phyloP scores from a whole-genome alignment of 1,140 invertebrate genomes.

The Bombus waltoni region DNA sequence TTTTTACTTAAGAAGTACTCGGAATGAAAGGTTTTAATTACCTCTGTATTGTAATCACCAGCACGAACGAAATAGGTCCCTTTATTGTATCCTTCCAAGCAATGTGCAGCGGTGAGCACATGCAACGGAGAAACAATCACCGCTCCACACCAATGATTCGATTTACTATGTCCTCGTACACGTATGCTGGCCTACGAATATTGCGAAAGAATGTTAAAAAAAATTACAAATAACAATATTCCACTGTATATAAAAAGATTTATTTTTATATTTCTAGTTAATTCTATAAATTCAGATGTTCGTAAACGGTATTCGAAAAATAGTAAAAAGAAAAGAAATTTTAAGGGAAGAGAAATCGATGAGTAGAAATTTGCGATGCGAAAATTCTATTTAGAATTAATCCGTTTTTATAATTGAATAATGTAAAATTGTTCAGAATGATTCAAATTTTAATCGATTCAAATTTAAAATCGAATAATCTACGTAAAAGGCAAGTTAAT shows the following conservation, averaged over 20 bases:
- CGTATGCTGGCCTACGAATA: slow-evolving; percentile 87
- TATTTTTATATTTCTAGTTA: too few relatives aligned
- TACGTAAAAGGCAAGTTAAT: too few relatives aligned
- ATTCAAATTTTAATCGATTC: too few relatives aligned
- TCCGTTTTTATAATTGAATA: neutral
- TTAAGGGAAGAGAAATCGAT: neutral
- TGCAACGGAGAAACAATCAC: slow-evolving; percentile 87
- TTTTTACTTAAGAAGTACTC: too few relatives aligned
- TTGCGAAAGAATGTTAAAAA: neutral
- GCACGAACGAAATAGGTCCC: slow-evolving; percentile 87
- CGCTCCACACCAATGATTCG: slow-evolving; percentile 90
- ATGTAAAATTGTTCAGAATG: too few relatives aligned
- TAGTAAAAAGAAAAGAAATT: too few relatives aligned
- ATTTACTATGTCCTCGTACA: slow-evolving; percentile 83
- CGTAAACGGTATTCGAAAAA: too few relatives aligned
- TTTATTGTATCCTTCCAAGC: slow-evolving; percentile 87
- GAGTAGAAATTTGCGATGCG: neutral
- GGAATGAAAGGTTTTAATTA: slow-evolving; percentile 62
- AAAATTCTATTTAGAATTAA: neutral
- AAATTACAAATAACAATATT: neutral
- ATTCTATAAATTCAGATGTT: too few relatives aligned
- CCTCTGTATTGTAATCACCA: slow-evolving; percentile 89
- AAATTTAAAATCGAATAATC: too few relatives aligned
- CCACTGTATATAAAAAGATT: too few relatives aligned
- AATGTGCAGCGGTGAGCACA: slow-evolving; percentile 92